Evolutionary conservation across 2,888 invertebrate species (phyloP).

Genomic region (Nysson spinosus): DNA sequence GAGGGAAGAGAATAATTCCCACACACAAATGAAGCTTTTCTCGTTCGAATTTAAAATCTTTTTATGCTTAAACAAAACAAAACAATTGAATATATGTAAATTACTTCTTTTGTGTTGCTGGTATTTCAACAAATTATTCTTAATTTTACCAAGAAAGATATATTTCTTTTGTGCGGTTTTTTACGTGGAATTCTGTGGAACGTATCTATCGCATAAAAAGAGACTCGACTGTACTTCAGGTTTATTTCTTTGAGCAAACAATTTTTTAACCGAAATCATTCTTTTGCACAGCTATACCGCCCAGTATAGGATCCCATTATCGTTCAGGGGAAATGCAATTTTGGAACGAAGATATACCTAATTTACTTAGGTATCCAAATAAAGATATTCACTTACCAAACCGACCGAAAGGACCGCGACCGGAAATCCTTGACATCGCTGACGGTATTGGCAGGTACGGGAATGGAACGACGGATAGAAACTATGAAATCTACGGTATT

Average conservation of each 20-base stretch:
- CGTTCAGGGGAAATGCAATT: constrained; percentile 87
- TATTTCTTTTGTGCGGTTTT: too few species aligned
- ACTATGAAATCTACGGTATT: constrained; percentile 40
- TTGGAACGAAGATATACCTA: constrained; percentile 91
- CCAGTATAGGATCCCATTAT: constrained; percentile 86
- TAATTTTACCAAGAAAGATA: too few species aligned
- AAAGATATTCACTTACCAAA: constrained; percentile 48
- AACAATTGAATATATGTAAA: too few species aligned
- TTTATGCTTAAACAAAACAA: too few species aligned
- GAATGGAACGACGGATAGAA: constrained; percentile 60
- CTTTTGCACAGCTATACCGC: constrained; percentile 84
- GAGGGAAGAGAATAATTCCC: too few species aligned
- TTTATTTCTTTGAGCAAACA: not conserved
- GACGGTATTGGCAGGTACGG: constrained; percentile 65
- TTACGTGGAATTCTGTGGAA: too few species aligned
- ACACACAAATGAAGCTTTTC: too few species aligned
- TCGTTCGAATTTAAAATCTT: too few species aligned
- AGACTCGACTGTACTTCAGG: not conserved
- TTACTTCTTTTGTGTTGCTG: too few species aligned
- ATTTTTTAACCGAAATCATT: constrained; percentile 4
- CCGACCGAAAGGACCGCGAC: constrained; percentile 65
- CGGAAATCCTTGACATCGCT: constrained; percentile 63
- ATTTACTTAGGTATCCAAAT: constrained; percentile 80
- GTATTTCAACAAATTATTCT: too few species aligned
- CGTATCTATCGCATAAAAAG: too few species aligned